Evolutionary conservation across 2,888 invertebrate species (phyloP).

Genomic region (Alloplasta piceator): DNA sequence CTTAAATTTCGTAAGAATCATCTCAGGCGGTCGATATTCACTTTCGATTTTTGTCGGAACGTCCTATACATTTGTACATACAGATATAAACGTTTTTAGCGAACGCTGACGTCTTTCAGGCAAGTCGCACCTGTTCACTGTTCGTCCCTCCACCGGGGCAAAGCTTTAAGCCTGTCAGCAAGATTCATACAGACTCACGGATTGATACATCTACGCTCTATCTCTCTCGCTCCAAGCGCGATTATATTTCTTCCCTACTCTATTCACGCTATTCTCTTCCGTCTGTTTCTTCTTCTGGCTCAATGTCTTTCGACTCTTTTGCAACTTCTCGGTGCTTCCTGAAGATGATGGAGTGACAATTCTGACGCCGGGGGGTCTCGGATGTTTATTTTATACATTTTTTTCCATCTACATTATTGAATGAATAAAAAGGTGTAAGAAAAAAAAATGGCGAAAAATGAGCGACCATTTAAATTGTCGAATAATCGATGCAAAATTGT

Average conservation of each 20-base stretch:
- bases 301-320: conserved; percentile 39
- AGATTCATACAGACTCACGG: conserved; percentile 75
- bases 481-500: no score
- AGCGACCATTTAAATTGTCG: no score
- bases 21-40: no score
- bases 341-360: conserved; percentile 45
- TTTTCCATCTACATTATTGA: background rate
- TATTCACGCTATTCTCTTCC: conserved; percentile 44
- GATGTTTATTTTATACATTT: background rate
- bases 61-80: conserved; percentile 9
- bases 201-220: conserved; percentile 75
- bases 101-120: conserved; percentile 71
- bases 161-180: conserved; percentile 76
- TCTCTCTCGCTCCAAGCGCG: conserved; percentile 53
- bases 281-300: conserved; percentile 31
- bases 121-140: conserved; percentile 75
- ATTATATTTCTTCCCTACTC: conserved; percentile 45
- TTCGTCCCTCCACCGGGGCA: conserved; percentile 71
- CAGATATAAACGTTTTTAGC: conserved; percentile 36
- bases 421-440: background rate
- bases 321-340: conserved; percentile 2
- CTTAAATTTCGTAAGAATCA: no score
- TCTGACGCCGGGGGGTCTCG: conserved; percentile 34
- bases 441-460: background rate
- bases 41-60: no score